Evolutionary conservation across 2,113 vertebrate species (phyloP).

Genomic region (Istiophorus platypterus): DNA sequence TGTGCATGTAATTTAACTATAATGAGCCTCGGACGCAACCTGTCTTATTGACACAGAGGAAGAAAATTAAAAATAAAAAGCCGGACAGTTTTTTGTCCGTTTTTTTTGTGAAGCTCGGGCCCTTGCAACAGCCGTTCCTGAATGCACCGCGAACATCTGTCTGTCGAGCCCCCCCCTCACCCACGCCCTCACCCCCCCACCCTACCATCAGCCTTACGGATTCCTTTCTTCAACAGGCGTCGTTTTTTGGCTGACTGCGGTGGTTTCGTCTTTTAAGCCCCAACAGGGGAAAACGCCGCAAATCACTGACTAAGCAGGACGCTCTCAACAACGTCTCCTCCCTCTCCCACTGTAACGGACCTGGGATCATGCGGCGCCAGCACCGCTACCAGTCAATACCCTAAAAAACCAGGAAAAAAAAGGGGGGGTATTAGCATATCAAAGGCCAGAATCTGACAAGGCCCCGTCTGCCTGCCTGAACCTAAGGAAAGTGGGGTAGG

Average conservation of each 20-base stretch:
- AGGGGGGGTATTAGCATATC: constrained; percentile 55
- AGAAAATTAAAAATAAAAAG: background rate
- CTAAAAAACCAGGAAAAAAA: constrained; percentile 34
- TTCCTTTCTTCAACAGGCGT: constrained; percentile 13
- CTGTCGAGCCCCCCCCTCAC: too few relatives aligned
- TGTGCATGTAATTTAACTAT: too few relatives aligned
- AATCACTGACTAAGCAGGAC: constrained; percentile 50
- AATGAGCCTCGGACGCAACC: too few relatives aligned
- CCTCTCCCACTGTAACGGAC: constrained; percentile 1
- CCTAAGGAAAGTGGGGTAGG: constrained; percentile 7
- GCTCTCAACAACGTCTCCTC: constrained; percentile 1
- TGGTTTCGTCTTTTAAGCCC: constrained; percentile 1
- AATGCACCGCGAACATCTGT: background rate
- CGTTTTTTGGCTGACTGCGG: constrained; percentile 40
- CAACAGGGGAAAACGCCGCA: background rate
- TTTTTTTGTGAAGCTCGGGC: background rate
- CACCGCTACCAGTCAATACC: constrained; percentile 38
- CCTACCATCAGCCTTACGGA: background rate
- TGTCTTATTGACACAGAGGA: background rate
- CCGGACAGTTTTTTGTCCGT: background rate
- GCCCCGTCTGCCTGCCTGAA: constrained; percentile 10
- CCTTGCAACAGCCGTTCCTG: background rate
- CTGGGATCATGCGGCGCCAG: constrained; percentile 12
- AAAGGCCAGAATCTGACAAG: constrained; percentile 48
- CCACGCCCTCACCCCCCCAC: too few relatives aligned